phyloP scores from a whole-genome alignment of 2,797 vertebrate species.

The Apogon hyalosoma region DNA sequence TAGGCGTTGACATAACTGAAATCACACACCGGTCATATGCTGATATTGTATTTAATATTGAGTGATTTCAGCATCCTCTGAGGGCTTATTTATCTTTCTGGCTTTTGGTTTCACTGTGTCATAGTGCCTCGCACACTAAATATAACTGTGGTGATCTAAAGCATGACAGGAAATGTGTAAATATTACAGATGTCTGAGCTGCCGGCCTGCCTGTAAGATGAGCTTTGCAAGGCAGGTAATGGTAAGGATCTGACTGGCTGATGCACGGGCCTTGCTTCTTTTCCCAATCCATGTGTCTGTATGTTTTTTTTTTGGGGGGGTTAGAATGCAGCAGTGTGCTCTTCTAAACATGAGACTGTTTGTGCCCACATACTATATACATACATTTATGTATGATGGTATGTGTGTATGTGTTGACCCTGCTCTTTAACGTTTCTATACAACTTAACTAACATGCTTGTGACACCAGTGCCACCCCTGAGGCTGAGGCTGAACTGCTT shows the following conservation, averaged over 20 bases:
- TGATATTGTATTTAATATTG: conserved; percentile 36
- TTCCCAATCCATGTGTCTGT: conserved; percentile 53
- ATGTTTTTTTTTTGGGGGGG: conserved; percentile 7
- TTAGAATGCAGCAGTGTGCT: conserved; percentile 13
- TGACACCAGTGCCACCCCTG: neutral
- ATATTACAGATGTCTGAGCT: conserved; percentile 97
- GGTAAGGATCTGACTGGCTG: conserved; percentile 92
- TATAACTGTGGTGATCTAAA: conserved; percentile 71
- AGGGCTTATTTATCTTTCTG: conserved; percentile 41
- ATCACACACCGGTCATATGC: conserved; percentile 35
- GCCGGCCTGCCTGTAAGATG: conserved; percentile 91
- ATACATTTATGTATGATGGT: conserved; percentile 21
- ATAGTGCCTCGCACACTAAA: conserved; percentile 49
- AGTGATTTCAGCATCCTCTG: conserved; percentile 53
- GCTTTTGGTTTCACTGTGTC: conserved; percentile 66
- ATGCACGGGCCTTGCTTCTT: conserved; percentile 61
- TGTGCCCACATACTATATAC: conserved; percentile 5
- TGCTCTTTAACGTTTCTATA: conserved; percentile 40
- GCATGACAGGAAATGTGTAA: conserved; percentile 88
- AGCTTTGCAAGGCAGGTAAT: conserved; percentile 89
- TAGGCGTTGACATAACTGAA: conserved; percentile 27
- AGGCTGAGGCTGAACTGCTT: conserved; percentile 20
- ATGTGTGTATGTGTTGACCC: conserved; percentile 23
- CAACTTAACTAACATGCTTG: conserved; percentile 67
- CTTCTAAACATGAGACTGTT: conserved; percentile 6